A percentile compares a stretch with the other conserved stretches of the same genome.
Evolutionary conservation across 1,140 invertebrate species (phyloP).

Genomic region (Formica exsecta): DNA sequence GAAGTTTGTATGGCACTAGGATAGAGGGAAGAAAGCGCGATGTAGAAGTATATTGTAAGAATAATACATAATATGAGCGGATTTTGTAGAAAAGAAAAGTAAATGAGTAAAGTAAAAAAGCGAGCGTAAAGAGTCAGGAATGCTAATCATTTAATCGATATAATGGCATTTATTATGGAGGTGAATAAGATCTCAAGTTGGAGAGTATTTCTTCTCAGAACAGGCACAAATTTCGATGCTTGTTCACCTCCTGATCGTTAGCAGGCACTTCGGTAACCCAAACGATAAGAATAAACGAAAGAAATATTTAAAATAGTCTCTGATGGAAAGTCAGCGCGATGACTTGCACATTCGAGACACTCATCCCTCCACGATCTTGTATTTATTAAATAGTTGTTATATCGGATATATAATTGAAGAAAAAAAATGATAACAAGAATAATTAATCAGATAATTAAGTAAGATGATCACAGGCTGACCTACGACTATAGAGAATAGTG

Average conservation of each 20-base stretch:
- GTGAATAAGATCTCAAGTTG: slow-evolving; percentile 68
- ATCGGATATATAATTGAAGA: slow-evolving; percentile 61
- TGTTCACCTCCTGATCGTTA: slow-evolving; percentile 72
- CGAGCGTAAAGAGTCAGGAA: slow-evolving; percentile 78
- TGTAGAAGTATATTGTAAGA: slow-evolving; percentile 76
- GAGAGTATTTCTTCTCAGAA: slow-evolving; percentile 61
- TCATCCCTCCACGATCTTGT: slow-evolving; percentile 80
- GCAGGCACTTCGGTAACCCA: slow-evolving; percentile 67
- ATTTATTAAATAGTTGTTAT: slow-evolving; percentile 78
- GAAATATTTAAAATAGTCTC: slow-evolving; percentile 72
- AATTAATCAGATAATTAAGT: slow-evolving; percentile 78
- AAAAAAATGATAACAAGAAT: slow-evolving; percentile 61
- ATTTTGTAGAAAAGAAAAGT: slow-evolving; percentile 56
- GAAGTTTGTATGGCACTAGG: slow-evolving; percentile 79
- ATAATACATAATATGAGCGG: slow-evolving; percentile 64
- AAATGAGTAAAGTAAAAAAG: slow-evolving; percentile 33
- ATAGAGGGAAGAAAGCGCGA: slow-evolving; percentile 73
- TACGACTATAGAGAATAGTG: slow-evolving; percentile 74
- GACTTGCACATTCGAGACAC: slow-evolving; percentile 73
- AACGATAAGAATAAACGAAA: slow-evolving; percentile 63
- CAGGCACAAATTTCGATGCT: slow-evolving; percentile 72
- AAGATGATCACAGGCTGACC: slow-evolving; percentile 77
- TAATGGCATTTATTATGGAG: slow-evolving; percentile 70
- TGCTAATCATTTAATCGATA: slow-evolving; percentile 72
- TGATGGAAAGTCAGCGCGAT: slow-evolving; percentile 60